A percentile compares a stretch with the other conserved stretches of the same genome.
These are phyloP conservation scores for Teleogryllus occipitalis DNA, from an alignment of 1,140 invertebrate species.

Conservation along the genomic window DNA sequence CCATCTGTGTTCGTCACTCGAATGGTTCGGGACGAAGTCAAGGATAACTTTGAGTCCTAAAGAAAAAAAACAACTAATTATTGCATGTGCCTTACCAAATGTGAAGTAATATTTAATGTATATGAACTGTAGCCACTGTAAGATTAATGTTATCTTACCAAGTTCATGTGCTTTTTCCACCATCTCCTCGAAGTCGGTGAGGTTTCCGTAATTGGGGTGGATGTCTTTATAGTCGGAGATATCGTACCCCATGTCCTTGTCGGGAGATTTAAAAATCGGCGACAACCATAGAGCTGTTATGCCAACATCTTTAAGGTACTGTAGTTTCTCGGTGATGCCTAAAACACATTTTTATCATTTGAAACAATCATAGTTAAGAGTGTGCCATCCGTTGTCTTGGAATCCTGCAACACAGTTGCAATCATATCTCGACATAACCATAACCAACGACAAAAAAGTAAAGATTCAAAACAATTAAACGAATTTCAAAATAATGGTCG, in stretches of 20 bases:
- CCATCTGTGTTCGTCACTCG: conserved; percentile 59
- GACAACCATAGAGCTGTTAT: conserved; percentile 51
- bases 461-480: no score
- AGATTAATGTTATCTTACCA: not conserved
- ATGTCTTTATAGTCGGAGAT: conserved; percentile 52
- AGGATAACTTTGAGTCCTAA: conserved; percentile 44
- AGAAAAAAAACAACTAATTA: no score
- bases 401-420: no score
- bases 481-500: no score
- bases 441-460: no score
- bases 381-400: not conserved
- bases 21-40: conserved; percentile 72
- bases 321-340: conserved; percentile 50
- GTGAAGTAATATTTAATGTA: no score
- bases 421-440: no score
- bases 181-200: conserved; percentile 51
- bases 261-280: conserved; percentile 47
- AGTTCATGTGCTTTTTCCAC: conserved; percentile 26
- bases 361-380: not conserved
- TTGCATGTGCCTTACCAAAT: no score
- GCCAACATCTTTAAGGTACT: conserved; percentile 51
- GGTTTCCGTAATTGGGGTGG: conserved; percentile 48
- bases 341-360: not conserved
- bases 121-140: not conserved
- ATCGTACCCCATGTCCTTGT: conserved; percentile 58